Evolutionary conservation across 2,113 vertebrate genomes (phyloP).

Genomic region (Anguilla japonica): DNA sequence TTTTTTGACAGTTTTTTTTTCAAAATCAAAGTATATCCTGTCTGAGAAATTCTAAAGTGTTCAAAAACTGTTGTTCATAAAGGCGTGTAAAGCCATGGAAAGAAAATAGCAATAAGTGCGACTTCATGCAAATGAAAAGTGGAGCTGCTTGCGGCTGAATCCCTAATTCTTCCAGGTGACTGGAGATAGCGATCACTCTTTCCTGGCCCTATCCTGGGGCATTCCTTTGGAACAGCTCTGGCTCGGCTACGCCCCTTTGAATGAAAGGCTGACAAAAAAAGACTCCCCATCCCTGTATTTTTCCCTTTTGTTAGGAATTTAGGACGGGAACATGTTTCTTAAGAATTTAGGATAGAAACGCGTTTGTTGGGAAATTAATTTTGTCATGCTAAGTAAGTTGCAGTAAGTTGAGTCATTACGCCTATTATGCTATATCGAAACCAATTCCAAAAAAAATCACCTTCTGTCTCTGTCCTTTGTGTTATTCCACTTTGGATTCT

Average conservation of each 20-base stretch:
- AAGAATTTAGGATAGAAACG: neutral
- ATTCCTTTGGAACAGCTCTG: neutral
- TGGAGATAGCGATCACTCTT: slow-evolving; percentile 6
- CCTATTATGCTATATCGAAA: no score
- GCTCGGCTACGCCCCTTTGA: neutral
- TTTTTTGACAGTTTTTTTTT: neutral
- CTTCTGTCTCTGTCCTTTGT: no score
- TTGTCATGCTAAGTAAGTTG: no score
- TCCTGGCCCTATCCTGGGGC: neutral
- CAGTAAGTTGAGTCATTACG: no score
- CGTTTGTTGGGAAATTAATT: neutral
- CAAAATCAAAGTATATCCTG: neutral
- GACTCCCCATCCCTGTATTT: no score
- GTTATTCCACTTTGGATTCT: no score
- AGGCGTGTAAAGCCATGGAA: neutral
- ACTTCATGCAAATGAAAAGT: neutral
- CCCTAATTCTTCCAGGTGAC: neutral
- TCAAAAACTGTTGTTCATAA: neutral
- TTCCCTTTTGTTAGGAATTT: neutral
- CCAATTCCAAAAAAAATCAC: no score
- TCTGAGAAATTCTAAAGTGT: neutral
- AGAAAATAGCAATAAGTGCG: neutral
- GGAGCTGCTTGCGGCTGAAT: neutral
- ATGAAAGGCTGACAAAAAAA: neutral
- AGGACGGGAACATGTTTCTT: neutral